A percentile compares a stretch with the other conserved stretches of the same genome.
Evolutionary conservation across 2,113 vertebrate genomes (phyloP).

Genomic region (Halcyon malimbica): DNA sequence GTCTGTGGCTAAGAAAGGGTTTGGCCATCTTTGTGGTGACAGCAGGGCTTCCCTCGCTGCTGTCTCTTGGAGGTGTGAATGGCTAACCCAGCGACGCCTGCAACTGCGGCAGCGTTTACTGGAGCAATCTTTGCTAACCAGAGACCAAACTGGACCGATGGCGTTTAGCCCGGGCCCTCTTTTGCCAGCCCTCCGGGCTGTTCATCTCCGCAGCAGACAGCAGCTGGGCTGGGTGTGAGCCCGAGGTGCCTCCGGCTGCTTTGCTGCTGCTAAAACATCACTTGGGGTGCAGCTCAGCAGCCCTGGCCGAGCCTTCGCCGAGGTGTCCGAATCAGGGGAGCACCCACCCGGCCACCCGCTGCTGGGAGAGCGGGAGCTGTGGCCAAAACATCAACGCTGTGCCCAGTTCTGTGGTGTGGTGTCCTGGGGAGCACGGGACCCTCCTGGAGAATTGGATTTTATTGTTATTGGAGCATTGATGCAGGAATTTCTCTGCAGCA

Average conservation of each 20-base stretch:
- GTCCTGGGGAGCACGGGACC: background rate
- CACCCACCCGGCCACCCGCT: too few species aligned
- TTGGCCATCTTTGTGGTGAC: background rate
- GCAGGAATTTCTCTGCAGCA: background rate
- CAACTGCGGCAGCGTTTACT: background rate
- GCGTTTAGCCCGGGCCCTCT: fast-evolving
- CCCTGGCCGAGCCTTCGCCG: background rate
- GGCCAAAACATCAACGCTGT: fast-evolving
- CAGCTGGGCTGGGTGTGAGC: background rate
- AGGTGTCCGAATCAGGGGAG: fast-evolving
- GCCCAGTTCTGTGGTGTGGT: fast-evolving
- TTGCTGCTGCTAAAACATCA: background rate
- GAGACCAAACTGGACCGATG: background rate
- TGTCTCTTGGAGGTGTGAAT: background rate
- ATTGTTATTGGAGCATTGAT: fast-evolving
- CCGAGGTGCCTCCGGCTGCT: fast-evolving
- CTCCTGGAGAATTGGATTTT: background rate
- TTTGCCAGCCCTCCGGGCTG: background rate
- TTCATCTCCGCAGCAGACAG: background rate
- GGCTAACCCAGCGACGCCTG: background rate
- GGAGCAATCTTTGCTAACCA: background rate
- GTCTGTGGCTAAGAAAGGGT: fast-evolving
- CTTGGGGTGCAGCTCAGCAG: fast-evolving
- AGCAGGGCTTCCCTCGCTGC: background rate
- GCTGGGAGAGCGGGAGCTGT: too few species aligned